phyloP scores from a whole-genome alignment of 1,140 invertebrate species.

The Hyles vespertilio region DNA sequence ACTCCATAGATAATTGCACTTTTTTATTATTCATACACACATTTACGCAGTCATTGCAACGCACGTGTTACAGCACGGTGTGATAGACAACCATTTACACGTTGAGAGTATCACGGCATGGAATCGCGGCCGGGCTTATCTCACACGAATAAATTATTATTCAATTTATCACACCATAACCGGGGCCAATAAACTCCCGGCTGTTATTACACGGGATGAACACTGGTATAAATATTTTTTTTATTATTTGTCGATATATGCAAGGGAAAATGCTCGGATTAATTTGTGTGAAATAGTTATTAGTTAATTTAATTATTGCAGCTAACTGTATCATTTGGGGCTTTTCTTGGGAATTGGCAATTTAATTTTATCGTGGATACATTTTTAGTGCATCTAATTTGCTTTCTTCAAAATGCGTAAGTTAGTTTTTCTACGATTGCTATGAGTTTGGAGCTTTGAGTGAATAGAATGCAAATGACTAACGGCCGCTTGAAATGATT shows the following conservation, averaged over 20 bases:
- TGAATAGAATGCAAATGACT: no score
- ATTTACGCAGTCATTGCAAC: no score
- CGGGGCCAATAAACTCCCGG: conserved; percentile 64
- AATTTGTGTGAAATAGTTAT: not conserved
- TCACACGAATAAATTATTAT: conserved; percentile 69
- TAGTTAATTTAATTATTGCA: not conserved
- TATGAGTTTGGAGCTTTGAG: no score
- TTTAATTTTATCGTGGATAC: no score
- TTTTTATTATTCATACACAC: no score
- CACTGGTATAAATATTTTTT: conserved; percentile 46
- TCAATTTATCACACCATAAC: conserved; percentile 65
- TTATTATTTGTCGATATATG: conserved; percentile 5
- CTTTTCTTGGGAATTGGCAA: not conserved
- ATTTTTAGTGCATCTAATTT: no score
- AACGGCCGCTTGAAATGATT: no score
- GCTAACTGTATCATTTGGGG: not conserved
- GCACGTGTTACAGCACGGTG: conserved; percentile 12
- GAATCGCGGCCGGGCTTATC: conserved; percentile 53
- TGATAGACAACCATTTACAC: conserved; percentile 32
- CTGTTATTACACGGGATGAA: conserved; percentile 63
- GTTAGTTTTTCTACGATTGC: no score
- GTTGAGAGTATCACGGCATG: conserved; percentile 44
- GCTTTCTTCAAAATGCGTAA: no score
- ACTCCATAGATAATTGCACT: no score
- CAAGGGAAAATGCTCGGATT: not conserved